Conservation (phyloP, 2,113 vertebrate genomes). For the Nycticryphes semicollaris region DNA sequence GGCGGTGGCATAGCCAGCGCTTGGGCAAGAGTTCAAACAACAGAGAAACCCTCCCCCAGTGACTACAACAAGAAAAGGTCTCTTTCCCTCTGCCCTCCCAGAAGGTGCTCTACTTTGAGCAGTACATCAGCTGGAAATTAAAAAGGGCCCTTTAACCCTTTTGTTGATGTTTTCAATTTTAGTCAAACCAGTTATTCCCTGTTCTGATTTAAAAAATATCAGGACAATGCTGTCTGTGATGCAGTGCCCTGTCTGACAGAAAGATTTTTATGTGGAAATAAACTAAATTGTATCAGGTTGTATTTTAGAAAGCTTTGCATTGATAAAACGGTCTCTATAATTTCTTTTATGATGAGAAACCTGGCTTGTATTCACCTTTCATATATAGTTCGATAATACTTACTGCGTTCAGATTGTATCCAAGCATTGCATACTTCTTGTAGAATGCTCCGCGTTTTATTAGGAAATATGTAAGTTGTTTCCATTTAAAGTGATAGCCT, state of each 20-base stretch:
- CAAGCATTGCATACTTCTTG: background rate
- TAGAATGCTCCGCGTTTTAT: background rate
- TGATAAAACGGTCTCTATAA: background rate
- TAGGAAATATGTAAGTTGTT: background rate
- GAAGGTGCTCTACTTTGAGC: background rate
- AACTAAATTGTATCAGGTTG: background rate
- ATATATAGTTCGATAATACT: background rate
- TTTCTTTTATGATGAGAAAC: background rate
- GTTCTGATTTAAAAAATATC: background rate
- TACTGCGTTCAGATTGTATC: accelerated
- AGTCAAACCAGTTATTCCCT: background rate
- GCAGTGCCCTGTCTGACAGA: background rate
- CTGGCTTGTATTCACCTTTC: background rate
- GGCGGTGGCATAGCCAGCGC: background rate
- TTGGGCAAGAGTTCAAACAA: background rate
- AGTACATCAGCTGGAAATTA: background rate
- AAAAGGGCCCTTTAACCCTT: background rate
- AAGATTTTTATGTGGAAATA: background rate
- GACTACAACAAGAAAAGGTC: background rate
- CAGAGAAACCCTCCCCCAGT: background rate
- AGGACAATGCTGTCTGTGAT: background rate
- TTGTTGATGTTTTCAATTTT: background rate
- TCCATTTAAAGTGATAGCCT: background rate
- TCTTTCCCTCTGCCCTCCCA: background rate
- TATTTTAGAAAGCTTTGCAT: background rate